These are phyloP conservation scores for Trachelus stipa DNA, from an alignment of 2,888 invertebrate species.

Conservation along the genomic window DNA sequence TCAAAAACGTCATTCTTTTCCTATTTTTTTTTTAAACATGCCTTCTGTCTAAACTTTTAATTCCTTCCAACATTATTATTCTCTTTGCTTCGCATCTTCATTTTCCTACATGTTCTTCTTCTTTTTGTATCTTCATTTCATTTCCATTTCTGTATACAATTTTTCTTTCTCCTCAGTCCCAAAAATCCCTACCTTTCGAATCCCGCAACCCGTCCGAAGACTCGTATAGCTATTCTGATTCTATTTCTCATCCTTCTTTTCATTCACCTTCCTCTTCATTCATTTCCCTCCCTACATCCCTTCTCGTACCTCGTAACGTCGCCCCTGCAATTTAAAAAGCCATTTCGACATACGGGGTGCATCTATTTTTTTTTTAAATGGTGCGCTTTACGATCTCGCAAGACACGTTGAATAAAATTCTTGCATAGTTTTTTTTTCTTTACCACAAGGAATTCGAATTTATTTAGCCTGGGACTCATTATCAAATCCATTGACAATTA, in stretches of 20 bases:
- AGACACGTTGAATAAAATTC: too few species aligned
- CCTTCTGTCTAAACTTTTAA: too few species aligned
- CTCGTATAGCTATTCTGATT: neutral
- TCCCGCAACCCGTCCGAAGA: neutral
- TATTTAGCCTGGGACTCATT: too few species aligned
- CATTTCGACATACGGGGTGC: conserved; percentile 55
- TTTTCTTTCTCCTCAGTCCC: conserved; percentile 8
- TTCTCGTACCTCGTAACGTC: conserved; percentile 38
- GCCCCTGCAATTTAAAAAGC: conserved; percentile 57
- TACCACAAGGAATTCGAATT: too few species aligned
- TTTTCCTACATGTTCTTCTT: neutral
- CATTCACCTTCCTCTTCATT: neutral
- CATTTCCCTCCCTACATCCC: neutral
- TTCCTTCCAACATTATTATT: too few species aligned
- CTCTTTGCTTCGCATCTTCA: neutral
- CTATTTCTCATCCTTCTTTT: neutral
- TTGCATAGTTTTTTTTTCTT: too few species aligned
- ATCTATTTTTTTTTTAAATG: conserved; percentile 51
- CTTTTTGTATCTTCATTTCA: neutral
- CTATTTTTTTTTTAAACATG: neutral
- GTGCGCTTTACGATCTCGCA: too few species aligned
- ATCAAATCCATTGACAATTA: too few species aligned
- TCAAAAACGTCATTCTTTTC: too few species aligned
- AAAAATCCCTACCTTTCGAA: conserved; percentile 3
- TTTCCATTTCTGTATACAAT: conserved; percentile 14